Percentiles rank a stretch among this genome's conserved stretches.
Conservation (phyloP, 2,797 vertebrate species). For the Selene dorsalis region DNA sequence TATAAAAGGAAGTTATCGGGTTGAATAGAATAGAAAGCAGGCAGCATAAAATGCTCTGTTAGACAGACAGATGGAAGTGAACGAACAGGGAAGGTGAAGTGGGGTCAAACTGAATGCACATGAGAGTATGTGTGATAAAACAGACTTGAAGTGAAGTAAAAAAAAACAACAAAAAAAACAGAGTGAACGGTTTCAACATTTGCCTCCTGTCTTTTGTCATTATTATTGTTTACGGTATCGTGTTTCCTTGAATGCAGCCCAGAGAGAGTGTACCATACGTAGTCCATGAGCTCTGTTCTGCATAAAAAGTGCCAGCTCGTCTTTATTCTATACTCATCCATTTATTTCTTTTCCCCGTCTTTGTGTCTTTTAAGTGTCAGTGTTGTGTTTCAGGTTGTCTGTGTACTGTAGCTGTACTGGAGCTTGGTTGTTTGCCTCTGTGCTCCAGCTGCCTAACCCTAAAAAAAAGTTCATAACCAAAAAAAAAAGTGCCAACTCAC, state of each 20-base stretch:
- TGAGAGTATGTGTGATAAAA: constrained; percentile 7
- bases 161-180: too few species aligned
- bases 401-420: neutral
- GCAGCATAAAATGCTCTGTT: neutral
- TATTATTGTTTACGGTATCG: constrained; percentile 1
- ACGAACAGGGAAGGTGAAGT: constrained; percentile 24
- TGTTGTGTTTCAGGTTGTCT: neutral
- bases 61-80: neutral
- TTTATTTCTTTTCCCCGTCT: neutral
- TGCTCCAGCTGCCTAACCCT: neutral
- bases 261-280: neutral
- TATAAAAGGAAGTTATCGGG: neutral
- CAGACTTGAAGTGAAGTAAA: neutral
- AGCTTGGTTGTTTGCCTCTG: neutral
- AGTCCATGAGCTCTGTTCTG: constrained; percentile 1
- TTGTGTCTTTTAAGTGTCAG: neutral
- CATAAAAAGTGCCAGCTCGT: neutral
- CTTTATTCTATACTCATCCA: neutral
- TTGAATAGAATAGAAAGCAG: constrained; percentile 7
- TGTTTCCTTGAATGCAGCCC: constrained; percentile 2
- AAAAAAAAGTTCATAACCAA: neutral
- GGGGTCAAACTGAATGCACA: constrained; percentile 19
- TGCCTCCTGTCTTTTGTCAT: neutral
- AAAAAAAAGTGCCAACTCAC: neutral
- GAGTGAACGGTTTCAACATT: neutral